These are phyloP conservation scores for Anolis apletophallus DNA, from an alignment of 2,797 vertebrate species.

Conservation along the genomic window DNA sequence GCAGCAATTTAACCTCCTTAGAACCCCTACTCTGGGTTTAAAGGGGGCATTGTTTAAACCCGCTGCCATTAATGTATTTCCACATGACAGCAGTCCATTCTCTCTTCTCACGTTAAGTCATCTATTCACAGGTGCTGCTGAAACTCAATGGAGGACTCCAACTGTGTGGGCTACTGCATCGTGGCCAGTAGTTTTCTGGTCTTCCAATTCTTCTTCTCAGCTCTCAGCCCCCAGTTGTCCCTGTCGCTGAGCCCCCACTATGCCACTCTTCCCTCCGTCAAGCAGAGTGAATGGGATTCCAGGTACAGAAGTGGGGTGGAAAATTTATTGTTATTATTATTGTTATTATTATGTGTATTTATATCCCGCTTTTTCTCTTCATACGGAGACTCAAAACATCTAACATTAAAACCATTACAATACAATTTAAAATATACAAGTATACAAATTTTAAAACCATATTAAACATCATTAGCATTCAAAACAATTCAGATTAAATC, in stretches of 20 bases:
- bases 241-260: slow-evolving; percentile 73
- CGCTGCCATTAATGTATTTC: neutral
- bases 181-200: slow-evolving; percentile 83
- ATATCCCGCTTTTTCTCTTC: no score
- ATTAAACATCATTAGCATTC: no score
- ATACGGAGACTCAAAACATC: no score
- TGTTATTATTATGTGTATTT: no score
- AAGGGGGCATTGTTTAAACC: neutral
- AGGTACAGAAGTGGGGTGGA: slow-evolving; percentile 72
- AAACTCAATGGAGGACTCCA: slow-evolving; percentile 52
- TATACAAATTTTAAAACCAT: no score
- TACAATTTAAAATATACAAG: no score
- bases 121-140: slow-evolving; percentile 4
- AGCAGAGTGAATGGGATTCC: slow-evolving; percentile 87
- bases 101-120: neutral
- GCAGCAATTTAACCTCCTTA: neutral
- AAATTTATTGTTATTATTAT: no score
- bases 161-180: slow-evolving; percentile 66
- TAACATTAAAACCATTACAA: no score
- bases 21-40: neutral
- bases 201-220: slow-evolving; percentile 86
- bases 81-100: neutral
- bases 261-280: slow-evolving; percentile 72
- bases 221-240: slow-evolving; percentile 82
- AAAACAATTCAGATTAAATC: no score